These are phyloP conservation scores for Habrosyne pyritoides DNA, from an alignment of 2,888 invertebrate species.

Conservation along the genomic window DNA sequence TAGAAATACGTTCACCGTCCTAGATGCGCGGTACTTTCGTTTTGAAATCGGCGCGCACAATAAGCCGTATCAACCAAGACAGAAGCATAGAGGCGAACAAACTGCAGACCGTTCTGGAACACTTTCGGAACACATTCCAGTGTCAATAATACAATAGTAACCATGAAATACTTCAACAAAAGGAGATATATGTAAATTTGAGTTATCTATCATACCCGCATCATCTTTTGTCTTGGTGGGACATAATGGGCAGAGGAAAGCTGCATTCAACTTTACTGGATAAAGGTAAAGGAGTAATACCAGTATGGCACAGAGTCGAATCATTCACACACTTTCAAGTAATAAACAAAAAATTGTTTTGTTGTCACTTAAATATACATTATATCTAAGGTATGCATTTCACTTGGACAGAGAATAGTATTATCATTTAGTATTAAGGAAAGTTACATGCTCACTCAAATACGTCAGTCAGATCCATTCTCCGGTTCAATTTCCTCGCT, in stretches of 20 bases:
- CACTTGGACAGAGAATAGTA: no score
- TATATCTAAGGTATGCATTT: no score
- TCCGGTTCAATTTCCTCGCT: no score
- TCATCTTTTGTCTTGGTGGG: neutral
- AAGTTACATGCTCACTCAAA: no score
- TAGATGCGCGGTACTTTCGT: conserved; percentile 83
- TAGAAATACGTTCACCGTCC: conserved; percentile 83
- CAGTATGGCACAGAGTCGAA: neutral
- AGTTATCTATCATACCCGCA: neutral
- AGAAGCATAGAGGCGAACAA: conserved; percentile 57
- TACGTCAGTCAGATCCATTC: no score
- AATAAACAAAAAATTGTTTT: no score
- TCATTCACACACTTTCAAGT: neutral
- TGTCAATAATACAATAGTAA: conserved; percentile 15
- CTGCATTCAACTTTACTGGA: neutral
- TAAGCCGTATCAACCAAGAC: conserved; percentile 73
- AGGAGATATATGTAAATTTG: neutral
- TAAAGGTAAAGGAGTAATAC: neutral
- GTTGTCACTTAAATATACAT: conserved; percentile 12
- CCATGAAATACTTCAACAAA: neutral
- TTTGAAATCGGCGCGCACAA: conserved; percentile 83
- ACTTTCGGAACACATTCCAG: conserved; percentile 2
- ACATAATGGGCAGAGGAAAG: neutral
- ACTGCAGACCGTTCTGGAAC: conserved; percentile 47
- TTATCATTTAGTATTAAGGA: no score